Conservation (phyloP, 2,888 invertebrate species). For the Acrobasis suavella region DNA sequence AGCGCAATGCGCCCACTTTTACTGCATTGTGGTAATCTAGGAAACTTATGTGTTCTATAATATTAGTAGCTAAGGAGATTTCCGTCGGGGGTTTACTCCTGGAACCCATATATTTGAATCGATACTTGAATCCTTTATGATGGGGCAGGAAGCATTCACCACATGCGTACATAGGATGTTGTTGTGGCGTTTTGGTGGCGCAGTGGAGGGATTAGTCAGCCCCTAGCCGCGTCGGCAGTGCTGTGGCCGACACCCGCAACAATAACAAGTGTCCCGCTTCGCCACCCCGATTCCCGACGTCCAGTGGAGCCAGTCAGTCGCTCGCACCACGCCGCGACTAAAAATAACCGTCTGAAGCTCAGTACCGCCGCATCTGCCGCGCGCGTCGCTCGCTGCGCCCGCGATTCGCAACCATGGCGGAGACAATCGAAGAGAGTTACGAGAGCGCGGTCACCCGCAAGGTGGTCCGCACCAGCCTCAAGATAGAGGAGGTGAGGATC, state of each 20-base stretch:
- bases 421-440: slow-evolving; percentile 87
- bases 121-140: not conserved
- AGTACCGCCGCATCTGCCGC: slow-evolving; percentile 77
- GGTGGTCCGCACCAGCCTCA: slow-evolving; percentile 86
- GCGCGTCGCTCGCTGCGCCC: slow-evolving; percentile 77
- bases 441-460: slow-evolving; percentile 87
- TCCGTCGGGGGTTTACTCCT: not conserved
- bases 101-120: slow-evolving; percentile 8
- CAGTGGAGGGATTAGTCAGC: slow-evolving; percentile 12
- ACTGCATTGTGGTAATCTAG: not conserved
- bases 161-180: not conserved
- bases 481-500: slow-evolving; percentile 87
- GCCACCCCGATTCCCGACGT: slow-evolving; percentile 53
- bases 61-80: slow-evolving; percentile 6
- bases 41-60: not conserved
- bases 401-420: slow-evolving; percentile 83
- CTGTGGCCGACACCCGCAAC: slow-evolving; percentile 19
- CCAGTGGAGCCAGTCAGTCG: slow-evolving; percentile 39
- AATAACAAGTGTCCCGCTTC: slow-evolving; percentile 34
- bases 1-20: slow-evolving; percentile 2
- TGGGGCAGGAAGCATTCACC: not conserved
- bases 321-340: slow-evolving; percentile 67
- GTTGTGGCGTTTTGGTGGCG: not conserved
- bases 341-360: slow-evolving; percentile 73
- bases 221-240: slow-evolving; percentile 11